Evolutionary conservation across 2,888 invertebrate genomes (phyloP).

Genomic region (Crioceris asparagi): DNA sequence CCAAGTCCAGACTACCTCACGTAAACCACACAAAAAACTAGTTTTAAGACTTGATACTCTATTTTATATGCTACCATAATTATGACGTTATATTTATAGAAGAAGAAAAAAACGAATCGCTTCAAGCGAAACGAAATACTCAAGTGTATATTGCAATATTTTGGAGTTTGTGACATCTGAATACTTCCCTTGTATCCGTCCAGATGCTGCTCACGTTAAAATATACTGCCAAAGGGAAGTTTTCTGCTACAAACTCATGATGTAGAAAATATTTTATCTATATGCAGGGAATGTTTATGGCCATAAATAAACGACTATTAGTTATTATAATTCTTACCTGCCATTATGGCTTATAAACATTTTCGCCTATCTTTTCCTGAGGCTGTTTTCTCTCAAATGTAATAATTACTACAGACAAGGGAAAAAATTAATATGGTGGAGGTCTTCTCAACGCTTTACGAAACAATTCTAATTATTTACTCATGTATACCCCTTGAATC

Average conservation of each 20-base stretch:
- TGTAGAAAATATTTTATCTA: too few species aligned
- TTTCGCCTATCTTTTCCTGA: constrained; percentile 36
- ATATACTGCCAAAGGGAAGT: too few species aligned
- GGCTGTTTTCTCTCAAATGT: constrained; percentile 30
- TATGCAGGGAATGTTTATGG: background rate
- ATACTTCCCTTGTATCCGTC: too few species aligned
- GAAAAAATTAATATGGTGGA: constrained; percentile 34
- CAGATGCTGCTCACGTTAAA: too few species aligned
- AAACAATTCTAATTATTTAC: constrained; percentile 10
- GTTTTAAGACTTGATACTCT: background rate
- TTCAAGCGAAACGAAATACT: too few species aligned
- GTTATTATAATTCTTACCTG: constrained; percentile 1
- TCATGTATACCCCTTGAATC: constrained; percentile 24
- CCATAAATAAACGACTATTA: background rate
- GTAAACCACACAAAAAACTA: constrained; percentile 27
- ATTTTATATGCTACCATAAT: too few species aligned
- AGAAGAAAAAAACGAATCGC: constrained; percentile 14
- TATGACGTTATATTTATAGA: background rate
- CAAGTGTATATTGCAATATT: too few species aligned
- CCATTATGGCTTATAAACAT: constrained; percentile 19
- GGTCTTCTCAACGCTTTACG: constrained; percentile 14
- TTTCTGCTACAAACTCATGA: too few species aligned
- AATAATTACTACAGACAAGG: constrained; percentile 28
- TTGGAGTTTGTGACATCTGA: too few species aligned
- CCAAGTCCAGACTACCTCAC: constrained; percentile 73